Evolutionary conservation across 2,888 invertebrate genomes (phyloP).

Genomic region (Cryptosula pallasiana): DNA sequence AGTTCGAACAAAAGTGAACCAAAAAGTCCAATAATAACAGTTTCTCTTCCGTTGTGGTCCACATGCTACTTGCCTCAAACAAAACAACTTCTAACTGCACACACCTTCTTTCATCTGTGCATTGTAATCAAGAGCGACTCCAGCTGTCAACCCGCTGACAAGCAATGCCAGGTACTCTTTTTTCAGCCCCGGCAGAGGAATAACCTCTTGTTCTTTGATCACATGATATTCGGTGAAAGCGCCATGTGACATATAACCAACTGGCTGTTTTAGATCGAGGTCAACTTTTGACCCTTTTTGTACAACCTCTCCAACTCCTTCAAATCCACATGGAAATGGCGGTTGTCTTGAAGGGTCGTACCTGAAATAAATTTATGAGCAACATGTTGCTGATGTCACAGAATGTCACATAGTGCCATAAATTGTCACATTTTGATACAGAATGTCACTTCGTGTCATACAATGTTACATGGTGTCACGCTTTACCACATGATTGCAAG

Average conservation of each 20-base stretch:
- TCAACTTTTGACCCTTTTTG: conserved; percentile 33
- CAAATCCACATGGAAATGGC: conserved; percentile 45
- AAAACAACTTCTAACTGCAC: too few relatives aligned
- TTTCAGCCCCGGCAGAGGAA: conserved; percentile 38
- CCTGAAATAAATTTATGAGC: too few relatives aligned
- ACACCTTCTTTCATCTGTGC: conserved; percentile 2
- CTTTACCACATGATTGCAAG: too few relatives aligned
- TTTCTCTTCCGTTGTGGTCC: too few relatives aligned
- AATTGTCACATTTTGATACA: too few relatives aligned
- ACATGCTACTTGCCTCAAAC: too few relatives aligned
- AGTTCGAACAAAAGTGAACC: too few relatives aligned
- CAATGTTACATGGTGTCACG: too few relatives aligned
- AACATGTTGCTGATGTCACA: too few relatives aligned
- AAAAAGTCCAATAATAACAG: too few relatives aligned
- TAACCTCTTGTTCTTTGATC: conserved; percentile 32
- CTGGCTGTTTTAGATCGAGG: conserved; percentile 40
- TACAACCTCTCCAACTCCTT: conserved; percentile 36
- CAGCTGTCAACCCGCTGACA: conserved; percentile 47
- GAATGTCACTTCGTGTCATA: too few relatives aligned
- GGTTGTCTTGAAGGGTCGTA: conserved; percentile 38
- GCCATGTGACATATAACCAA: conserved; percentile 40
- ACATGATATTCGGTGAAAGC: conserved; percentile 46
- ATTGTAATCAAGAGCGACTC: conserved; percentile 47
- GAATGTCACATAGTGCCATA: too few relatives aligned
- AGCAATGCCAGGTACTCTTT: conserved; percentile 41